Base-by-base conservation (phyloP, 2,888 invertebrate genomes). In the Clistopyga incitator region DNA sequence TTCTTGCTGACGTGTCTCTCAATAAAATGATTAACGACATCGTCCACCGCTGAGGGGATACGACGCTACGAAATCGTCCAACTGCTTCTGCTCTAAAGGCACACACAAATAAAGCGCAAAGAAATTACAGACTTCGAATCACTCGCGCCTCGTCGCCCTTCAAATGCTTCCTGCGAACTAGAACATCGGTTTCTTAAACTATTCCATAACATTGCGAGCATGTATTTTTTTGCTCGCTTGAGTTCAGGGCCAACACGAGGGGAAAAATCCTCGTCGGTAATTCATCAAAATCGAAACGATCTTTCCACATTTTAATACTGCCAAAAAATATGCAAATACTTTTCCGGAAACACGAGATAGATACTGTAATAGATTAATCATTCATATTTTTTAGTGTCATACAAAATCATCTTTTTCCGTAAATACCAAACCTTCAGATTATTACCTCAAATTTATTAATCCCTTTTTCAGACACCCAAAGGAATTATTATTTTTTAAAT, bases 11-110 rank as follows among this genome's bases (percentile, higher is more conserved):
- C 34, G 75, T 52, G 64, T 29, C 34, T 81, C 85, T 88, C 88
- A 89, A 89, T 88, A 88, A 89, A 91, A 91, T 92, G 92, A 93
- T 90, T 91, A 91, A 92, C 90, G 92, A 90, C 87, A 88, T 84
- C 82, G 85, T 25, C 86, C 86, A 79, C 75, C 72, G 47, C 68
- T 67, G 47, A 76, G 42, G 67, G 68, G 85, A 70, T 81, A 79
- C 68, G 84, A 72, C 61, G 75, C 59, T 50, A 47, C 47, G 45
- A 47, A 45, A 70, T 65, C 71, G 54, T 68, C 52, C 67, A 61
- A 42, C 79, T 61, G 56, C 59, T 80, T 77, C 59, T 70, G 72
- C 81, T 79, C 54, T 70, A 78, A 85, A 82, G 78, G 52, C 70
- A 56, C 65, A 72, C 81, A 80, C 78, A 34, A 75, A 64, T 74